Conservation (phyloP, 2,888 invertebrate genomes). For the Polia nebulosa region DNA sequence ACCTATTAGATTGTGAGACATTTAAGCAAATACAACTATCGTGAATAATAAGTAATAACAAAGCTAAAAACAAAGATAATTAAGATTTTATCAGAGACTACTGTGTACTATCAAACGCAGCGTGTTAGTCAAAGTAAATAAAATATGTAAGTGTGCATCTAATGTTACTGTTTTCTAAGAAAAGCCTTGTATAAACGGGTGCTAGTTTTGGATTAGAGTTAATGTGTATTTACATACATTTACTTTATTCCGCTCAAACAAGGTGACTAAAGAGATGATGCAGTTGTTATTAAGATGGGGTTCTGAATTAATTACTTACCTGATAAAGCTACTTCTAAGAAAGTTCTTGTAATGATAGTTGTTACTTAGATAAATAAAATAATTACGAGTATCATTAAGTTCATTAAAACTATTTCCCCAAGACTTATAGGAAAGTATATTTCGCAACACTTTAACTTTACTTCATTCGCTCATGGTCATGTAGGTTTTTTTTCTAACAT, state of each 20-base stretch:
- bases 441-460: too few species aligned
- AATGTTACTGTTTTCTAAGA: constrained; percentile 56
- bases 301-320: neutral
- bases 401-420: too few species aligned
- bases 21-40: constrained; percentile 44
- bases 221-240: constrained; percentile 20
- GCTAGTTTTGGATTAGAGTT: constrained; percentile 35
- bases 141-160: constrained; percentile 44
- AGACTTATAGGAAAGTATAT: too few species aligned
- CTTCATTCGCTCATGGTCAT: too few species aligned
- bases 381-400: too few species aligned
- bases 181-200: constrained; percentile 52
- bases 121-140: constrained; percentile 59
- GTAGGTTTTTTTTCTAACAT: too few species aligned
- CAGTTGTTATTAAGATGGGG: constrained; percentile 5
- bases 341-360: too few species aligned
- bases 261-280: constrained; percentile 24
- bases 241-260: constrained; percentile 30
- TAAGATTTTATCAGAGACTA: constrained; percentile 61
- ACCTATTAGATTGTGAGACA: constrained; percentile 43
- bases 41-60: constrained; percentile 49
- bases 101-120: constrained; percentile 50
- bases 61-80: constrained; percentile 50
- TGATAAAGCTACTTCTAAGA: neutral
- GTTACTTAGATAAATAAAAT: too few species aligned